Evolutionary conservation across 2,888 invertebrate genomes (phyloP), one percentile per base, ranked within the genome.

Genomic region (Drosophila borealis): DNA sequence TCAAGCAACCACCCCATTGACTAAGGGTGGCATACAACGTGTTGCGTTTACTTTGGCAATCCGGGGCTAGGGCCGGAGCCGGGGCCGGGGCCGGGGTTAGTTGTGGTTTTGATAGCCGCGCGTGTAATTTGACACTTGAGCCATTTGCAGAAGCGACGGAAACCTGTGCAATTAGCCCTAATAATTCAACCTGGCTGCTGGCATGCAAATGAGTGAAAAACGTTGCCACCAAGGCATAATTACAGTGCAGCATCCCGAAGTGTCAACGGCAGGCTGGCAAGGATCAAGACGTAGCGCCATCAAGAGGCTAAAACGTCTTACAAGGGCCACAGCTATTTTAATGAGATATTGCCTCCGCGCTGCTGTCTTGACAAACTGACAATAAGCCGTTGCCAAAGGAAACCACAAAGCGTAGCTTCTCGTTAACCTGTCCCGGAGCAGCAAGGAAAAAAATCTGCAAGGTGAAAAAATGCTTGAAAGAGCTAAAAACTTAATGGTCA

Each of bases 111-210:
- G 75, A 69, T 81, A 61, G 81, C 59, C 46, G 55, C 68, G 63
- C 74, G 64, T 75, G 89, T 89, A 86, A 86, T 77, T 81, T 68
- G 86, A 86, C 82, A 86, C 86, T 64, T 65, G 61, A 54, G 44
- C 65, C 65, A 54, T 70, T 65, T 62, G 59, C 45, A 42, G 48
- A 64, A 6, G 48, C 33, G 9, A 6, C 66, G 50, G 37, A 70
- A 74, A 71, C 76, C 69, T 73, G 74, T 56, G 74, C 76, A 90
- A 89, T 85, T 85, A 85, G 88, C 65, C 66, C 14, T 34, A 39
- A 63, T 55, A 64, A 49, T 39, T 70, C 56, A 62, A 41, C 54
- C 50, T 41, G 10, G 68, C 60, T 62, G 51, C 37, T 25, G 78
- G 65, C 62, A 86, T 86, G 82, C 86, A 82, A 82, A 83, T 85